Percentiles rank a stretch among this genome's conserved stretches.
These are phyloP conservation scores for Oplegnathus fasciatus DNA, from an alignment of 2,113 vertebrate species.

Conservation along the genomic window DNA sequence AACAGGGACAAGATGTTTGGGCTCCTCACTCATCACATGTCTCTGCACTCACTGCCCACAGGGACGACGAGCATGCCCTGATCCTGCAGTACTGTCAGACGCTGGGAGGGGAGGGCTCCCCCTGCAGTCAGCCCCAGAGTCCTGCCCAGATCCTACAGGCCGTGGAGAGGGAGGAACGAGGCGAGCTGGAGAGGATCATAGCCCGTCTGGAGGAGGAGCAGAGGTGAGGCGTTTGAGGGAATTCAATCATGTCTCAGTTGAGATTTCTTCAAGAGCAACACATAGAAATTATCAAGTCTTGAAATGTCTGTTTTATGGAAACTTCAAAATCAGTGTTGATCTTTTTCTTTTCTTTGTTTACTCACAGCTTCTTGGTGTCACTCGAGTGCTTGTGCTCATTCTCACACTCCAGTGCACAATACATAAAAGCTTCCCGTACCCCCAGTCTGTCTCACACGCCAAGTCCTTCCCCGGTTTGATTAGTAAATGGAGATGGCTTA, in stretches of 20 bases:
- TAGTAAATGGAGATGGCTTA: slow-evolving; percentile 47
- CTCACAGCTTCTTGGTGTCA: slow-evolving; percentile 11
- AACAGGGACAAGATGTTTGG: slow-evolving; percentile 5
- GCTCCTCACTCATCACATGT: neutral
- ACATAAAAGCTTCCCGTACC: slow-evolving; percentile 19
- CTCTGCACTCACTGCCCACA: slow-evolving; percentile 65
- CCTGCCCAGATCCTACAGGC: slow-evolving; percentile 96
- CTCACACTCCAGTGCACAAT: neutral
- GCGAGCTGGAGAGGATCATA: slow-evolving; percentile 93
- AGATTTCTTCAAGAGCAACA: too few species aligned
- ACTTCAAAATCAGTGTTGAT: too few species aligned
- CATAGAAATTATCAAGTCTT: too few species aligned
- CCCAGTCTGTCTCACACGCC: neutral
- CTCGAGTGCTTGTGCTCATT: neutral
- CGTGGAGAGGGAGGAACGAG: slow-evolving; percentile 93
- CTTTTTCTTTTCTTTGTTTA: slow-evolving; percentile 1
- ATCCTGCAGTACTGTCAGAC: slow-evolving; percentile 99
- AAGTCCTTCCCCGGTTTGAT: slow-evolving; percentile 48
- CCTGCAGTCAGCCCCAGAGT: slow-evolving; percentile 94
- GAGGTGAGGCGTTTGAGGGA: slow-evolving; percentile 81
- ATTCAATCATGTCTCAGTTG: too few species aligned
- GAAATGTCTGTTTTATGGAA: too few species aligned
- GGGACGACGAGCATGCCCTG: slow-evolving; percentile 96
- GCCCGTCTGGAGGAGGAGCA: slow-evolving; percentile 96
- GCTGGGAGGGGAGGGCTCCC: slow-evolving; percentile 91